Conservation (phyloP, 2,797 vertebrate genomes). For the Pipistrellus pipistrellus region DNA sequence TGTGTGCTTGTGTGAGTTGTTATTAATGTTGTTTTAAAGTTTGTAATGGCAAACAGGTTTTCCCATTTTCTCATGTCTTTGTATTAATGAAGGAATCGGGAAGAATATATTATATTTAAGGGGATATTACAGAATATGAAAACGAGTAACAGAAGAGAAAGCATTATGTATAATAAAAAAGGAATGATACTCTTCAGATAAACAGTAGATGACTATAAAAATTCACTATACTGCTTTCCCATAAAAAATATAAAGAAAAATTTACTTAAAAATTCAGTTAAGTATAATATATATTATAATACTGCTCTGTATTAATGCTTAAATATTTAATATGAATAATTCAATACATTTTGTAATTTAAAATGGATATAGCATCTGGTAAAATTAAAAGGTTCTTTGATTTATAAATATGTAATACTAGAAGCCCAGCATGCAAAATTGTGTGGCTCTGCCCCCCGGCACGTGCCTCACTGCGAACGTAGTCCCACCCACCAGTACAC, state of each 20-base stretch:
- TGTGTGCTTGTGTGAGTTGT: not conserved
- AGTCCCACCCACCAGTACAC: too few species aligned
- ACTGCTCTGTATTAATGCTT: not conserved
- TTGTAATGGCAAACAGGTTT: not conserved
- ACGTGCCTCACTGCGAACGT: too few species aligned
- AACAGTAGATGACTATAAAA: not conserved
- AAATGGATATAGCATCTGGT: not conserved
- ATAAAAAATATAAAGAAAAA: not conserved
- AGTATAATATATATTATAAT: not conserved
- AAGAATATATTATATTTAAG: not conserved
- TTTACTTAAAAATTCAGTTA: not conserved
- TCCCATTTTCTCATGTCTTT: not conserved
- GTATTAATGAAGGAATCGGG: not conserved
- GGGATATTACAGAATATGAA: rapidly evolving
- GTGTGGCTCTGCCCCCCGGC: too few species aligned
- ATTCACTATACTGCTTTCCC: rapidly evolving
- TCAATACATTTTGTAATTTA: not conserved
- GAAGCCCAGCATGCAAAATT: too few species aligned
- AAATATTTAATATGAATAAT: not conserved
- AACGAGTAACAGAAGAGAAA: not conserved
- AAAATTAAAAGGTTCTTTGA: not conserved
- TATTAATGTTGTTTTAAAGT: not conserved
- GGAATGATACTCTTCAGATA: not conserved
- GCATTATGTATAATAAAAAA: not conserved
- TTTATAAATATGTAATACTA: not conserved